Evolutionary conservation across 2,888 invertebrate species (phyloP).

Genomic region (Theretra japonica): DNA sequence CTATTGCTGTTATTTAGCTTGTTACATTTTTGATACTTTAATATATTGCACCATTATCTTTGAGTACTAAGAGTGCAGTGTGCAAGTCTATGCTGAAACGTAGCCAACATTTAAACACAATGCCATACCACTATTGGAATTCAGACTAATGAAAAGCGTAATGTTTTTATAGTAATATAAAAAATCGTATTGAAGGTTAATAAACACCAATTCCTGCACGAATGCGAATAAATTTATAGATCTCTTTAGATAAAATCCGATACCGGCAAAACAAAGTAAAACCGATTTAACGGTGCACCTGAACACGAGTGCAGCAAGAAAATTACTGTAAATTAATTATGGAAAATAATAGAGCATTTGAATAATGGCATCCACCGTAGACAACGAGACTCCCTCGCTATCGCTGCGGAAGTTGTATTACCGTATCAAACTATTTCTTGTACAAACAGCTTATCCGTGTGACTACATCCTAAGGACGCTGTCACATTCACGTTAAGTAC

Average conservation of each 20-base stretch:
- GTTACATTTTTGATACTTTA: slow-evolving; percentile 47
- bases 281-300: background rate
- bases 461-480: slow-evolving; percentile 50
- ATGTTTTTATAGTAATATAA: background rate
- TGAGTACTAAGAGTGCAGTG: background rate
- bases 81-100: background rate
- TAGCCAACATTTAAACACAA: background rate
- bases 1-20: slow-evolving; percentile 41
- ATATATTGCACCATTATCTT: slow-evolving; percentile 35
- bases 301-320: background rate
- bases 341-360: slow-evolving; percentile 23
- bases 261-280: slow-evolving; percentile 30
- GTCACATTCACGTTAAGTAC: slow-evolving; percentile 47
- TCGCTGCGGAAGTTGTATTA: slow-evolving; percentile 74
- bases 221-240: background rate
- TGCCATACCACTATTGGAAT: background rate
- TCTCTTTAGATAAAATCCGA: background rate
- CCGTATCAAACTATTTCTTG: slow-evolving; percentile 70
- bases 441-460: slow-evolving; percentile 58
- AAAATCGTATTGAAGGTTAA: background rate
- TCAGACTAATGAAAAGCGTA: background rate
- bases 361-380: slow-evolving; percentile 42
- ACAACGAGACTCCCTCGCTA: slow-evolving; percentile 66
- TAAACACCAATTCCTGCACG: background rate
- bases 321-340: slow-evolving; percentile 29